Conservation (phyloP, 2,113 vertebrate genomes). For the Phasianus colchicus region DNA sequence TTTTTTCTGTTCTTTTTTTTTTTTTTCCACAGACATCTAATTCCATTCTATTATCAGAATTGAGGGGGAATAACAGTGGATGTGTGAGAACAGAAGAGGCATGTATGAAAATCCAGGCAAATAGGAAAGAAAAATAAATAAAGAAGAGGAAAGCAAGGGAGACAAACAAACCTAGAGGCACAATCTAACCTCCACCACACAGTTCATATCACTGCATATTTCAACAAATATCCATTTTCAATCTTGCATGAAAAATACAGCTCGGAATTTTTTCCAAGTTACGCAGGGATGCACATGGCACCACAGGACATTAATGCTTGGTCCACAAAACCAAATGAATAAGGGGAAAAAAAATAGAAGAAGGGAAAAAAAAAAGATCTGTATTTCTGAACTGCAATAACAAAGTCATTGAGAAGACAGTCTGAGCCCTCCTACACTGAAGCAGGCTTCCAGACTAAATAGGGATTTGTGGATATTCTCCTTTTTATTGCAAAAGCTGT, state of each 20-base stretch:
- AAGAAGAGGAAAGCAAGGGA: constrained; percentile 7
- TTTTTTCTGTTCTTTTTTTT: not conserved
- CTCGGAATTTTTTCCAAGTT: constrained; percentile 13
- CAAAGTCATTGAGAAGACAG: not conserved
- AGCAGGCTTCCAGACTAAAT: not conserved
- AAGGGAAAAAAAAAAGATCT: not conserved
- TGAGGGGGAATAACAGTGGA: not conserved
- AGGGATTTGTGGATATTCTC: not conserved
- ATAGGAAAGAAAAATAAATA: constrained; percentile 47
- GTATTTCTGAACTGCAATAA: not conserved
- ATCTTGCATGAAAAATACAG: constrained; percentile 36
- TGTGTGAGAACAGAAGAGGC: constrained; percentile 26
- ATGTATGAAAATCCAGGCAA: constrained; percentile 17
- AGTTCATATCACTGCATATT: not conserved
- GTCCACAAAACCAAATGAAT: constrained; percentile 8
- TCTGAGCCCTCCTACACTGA: not conserved
- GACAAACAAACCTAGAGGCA: constrained; percentile 31
- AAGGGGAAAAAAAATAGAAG: not conserved
- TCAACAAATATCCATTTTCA: constrained; percentile 10
- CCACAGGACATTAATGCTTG: not conserved
- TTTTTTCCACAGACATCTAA: not conserved
- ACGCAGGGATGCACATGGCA: not conserved
- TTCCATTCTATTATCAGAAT: constrained; percentile 20
- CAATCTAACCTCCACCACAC: not conserved
- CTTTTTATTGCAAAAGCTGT: constrained; percentile 15